phyloP scores from a whole-genome alignment of 2,888 invertebrate species.

The Sericinus montela region DNA sequence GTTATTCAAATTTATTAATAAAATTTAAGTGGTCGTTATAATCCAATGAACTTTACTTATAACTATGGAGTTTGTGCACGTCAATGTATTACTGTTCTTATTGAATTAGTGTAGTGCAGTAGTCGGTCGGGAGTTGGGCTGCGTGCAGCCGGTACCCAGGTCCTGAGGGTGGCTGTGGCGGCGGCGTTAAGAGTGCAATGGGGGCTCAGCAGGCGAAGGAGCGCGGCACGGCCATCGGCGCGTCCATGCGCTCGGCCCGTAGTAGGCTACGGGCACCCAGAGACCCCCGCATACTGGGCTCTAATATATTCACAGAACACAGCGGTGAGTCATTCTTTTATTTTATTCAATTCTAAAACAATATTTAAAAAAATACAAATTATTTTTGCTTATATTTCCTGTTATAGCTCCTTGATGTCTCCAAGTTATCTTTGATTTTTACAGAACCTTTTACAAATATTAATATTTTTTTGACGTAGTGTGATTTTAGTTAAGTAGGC shows the following conservation, averaged over 20 bases:
- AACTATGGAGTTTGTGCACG: slow-evolving; percentile 43
- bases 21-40: slow-evolving; percentile 2
- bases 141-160: slow-evolving; percentile 49
- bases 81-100: slow-evolving; percentile 46
- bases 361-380: too few species aligned
- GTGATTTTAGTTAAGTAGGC: too few species aligned
- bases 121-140: slow-evolving; percentile 31
- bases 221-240: slow-evolving; percentile 86
- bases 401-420: too few species aligned
- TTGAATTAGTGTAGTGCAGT: slow-evolving; percentile 47
- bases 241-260: slow-evolving; percentile 86
- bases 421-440: too few species aligned
- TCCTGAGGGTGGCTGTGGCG: slow-evolving; percentile 87
- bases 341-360: not conserved
- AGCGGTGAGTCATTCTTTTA: slow-evolving; percentile 84
- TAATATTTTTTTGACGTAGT: too few species aligned
- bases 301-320: slow-evolving; percentile 96
- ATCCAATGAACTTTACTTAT: slow-evolving; percentile 19
- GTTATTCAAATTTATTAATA: slow-evolving; percentile 13
- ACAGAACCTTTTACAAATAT: too few species aligned
- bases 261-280: slow-evolving; percentile 87
- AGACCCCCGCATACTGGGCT: slow-evolving; percentile 90
- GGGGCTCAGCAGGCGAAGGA: slow-evolving; percentile 97
- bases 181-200: slow-evolving; percentile 75
- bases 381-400: too few species aligned